Base-by-base conservation (phyloP, 1,140 invertebrate species). In the Akabosia matsudoensis region DNA sequence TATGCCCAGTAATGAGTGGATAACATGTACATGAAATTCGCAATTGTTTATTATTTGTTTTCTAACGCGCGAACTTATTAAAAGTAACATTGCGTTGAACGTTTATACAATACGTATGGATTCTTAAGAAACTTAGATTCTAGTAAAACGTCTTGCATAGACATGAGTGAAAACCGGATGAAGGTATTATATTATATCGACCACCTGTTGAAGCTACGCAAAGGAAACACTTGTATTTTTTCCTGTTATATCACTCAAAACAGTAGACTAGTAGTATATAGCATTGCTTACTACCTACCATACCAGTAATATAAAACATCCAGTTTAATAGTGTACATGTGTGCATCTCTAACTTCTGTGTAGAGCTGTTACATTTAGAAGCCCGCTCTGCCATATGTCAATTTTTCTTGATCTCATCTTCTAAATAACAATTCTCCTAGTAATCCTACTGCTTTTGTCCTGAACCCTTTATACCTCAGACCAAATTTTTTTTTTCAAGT, bases 331-430 rank as follows among this genome's bases (percentile, higher is more conserved):
- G 24, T 67, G 28, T 31, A 30, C 14, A 14, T 61, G 7, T 61
- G 7, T 61, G 54, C 4, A 61, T n/a, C 13, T 61, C 13, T 61
- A 61, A n/a, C n/a, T n/a, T 61, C 3, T 24, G 24, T 61, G 24
- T 61, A 61, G 13, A 14, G 13, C 4, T 61, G 7, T 16, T 61
- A 61, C 24, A 24, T 24, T 16, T 61, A 31, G 1, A 22, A 2
- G 26, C 28, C 31, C 31, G 61, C 61, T n/a, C 31, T 67, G 61
- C 61, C 61, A 67, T 67, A 67, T 67, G 61, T 67, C 61, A 67
- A 67, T 30, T 67, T 30, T 67, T 67, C 61, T n/a, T 67, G 26
- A 31, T 28, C 24, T 67, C 28, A 67, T 67, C 61, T n/a, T 31
- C n/a, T 30, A 10, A 31, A 61, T 22, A 61, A 61, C 24, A 61